These are phyloP conservation scores for Tragopan temminckii DNA, from an alignment of 2,797 vertebrate genomes.

Conservation along the genomic window DNA sequence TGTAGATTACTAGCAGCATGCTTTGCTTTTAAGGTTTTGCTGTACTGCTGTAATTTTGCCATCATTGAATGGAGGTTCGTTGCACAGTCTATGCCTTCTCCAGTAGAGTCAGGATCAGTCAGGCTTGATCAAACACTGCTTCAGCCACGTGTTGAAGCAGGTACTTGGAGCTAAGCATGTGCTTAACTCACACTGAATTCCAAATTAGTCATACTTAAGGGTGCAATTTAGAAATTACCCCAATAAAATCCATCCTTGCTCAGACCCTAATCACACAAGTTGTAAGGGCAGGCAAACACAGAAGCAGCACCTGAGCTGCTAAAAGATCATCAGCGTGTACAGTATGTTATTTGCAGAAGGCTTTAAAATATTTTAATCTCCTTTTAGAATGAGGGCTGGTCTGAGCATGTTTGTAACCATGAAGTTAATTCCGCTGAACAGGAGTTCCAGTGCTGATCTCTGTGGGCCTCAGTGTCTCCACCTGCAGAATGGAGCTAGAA, in stretches of 20 bases:
- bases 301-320: background rate
- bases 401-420: background rate
- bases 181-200: background rate
- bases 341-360: background rate
- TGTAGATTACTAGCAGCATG: background rate
- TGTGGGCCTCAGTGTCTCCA: background rate
- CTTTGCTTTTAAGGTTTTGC: background rate
- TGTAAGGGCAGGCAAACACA: background rate
- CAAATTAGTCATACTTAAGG: slow-evolving; percentile 1
- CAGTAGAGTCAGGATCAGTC: background rate
- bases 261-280: background rate
- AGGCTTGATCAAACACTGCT: background rate
- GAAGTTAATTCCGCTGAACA: background rate
- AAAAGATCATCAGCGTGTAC: background rate
- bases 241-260: background rate
- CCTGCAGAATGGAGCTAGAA: background rate
- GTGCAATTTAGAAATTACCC: background rate
- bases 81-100: background rate
- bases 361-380: slow-evolving; percentile 1
- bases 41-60: background rate
- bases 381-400: background rate
- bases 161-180: background rate
- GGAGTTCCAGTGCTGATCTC: background rate
- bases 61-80: background rate
- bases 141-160: background rate